These are phyloP conservation scores for Eidolon dupreanum DNA, from an alignment of 2,797 vertebrate species.

Conservation along the genomic window DNA sequence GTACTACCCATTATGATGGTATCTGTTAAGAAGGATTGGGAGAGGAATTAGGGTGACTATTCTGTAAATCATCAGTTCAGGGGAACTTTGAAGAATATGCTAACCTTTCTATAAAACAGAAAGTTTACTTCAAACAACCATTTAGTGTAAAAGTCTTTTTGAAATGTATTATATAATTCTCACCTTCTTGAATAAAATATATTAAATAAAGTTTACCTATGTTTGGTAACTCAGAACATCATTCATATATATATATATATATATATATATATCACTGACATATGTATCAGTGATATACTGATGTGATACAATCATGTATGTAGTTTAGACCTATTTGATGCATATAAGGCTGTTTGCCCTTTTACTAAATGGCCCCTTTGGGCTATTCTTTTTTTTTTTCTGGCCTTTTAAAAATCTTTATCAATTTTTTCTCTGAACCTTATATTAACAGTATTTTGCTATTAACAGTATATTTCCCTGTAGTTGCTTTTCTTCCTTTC, in stretches of 20 bases:
- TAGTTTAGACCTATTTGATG: neutral
- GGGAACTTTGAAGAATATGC: neutral
- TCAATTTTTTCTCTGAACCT: slow-evolving; percentile 25
- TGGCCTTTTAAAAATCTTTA: neutral
- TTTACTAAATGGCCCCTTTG: neutral
- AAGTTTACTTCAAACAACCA: slow-evolving; percentile 26
- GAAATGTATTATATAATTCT: slow-evolving; percentile 4
- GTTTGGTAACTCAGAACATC: neutral
- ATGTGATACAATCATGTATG: neutral
- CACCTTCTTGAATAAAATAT: slow-evolving; percentile 43
- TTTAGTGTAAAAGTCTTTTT: neutral
- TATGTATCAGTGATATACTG: neutral
- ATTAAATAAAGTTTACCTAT: slow-evolving; percentile 3
- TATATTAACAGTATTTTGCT: neutral
- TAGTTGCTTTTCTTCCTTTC: slow-evolving; percentile 11
- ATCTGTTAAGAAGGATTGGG: neutral
- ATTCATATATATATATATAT: too few relatives aligned
- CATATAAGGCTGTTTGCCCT: neutral
- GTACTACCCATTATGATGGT: neutral
- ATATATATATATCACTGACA: too few relatives aligned
- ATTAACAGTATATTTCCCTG: neutral
- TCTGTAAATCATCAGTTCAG: neutral
- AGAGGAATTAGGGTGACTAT: neutral
- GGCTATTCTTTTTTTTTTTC: neutral
- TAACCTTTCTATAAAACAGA: neutral